These are phyloP conservation scores for Apeira syringaria DNA, from an alignment of 2,888 invertebrate species.

Conservation along the genomic window DNA sequence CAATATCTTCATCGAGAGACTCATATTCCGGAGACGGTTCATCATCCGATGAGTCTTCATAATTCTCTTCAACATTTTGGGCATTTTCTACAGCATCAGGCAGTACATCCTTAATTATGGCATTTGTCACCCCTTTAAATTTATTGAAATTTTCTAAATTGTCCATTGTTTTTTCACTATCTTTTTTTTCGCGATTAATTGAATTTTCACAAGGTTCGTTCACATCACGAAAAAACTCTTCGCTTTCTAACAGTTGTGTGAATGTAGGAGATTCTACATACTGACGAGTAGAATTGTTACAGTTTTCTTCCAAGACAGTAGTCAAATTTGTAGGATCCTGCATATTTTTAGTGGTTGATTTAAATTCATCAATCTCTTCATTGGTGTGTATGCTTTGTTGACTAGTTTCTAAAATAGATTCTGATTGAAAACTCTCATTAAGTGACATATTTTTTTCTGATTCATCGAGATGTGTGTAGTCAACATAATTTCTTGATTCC, in stretches of 20 bases:
- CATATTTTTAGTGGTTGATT: constrained; percentile 1
- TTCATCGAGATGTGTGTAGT: too few species aligned
- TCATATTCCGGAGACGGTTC: constrained; percentile 36
- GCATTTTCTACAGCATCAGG: not conserved
- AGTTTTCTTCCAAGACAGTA: not conserved
- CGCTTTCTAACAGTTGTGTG: constrained; percentile 17
- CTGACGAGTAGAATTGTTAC: constrained; percentile 2
- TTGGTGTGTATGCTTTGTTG: not conserved
- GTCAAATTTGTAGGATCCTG: not conserved
- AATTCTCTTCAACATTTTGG: not conserved
- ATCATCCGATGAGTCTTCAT: constrained; percentile 30
- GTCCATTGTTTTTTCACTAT: not conserved
- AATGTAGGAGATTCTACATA: constrained; percentile 20
- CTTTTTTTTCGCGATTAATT: not conserved
- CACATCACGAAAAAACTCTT: constrained; percentile 20
- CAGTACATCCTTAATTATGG: not conserved
- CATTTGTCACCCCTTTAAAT: not conserved
- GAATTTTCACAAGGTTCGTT: constrained; percentile 1
- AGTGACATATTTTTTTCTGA: not conserved
- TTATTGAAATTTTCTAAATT: not conserved
- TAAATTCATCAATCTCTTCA: not conserved
- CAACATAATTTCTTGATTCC: too few species aligned
- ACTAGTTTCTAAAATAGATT: constrained; percentile 9
- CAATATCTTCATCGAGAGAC: constrained; percentile 30
- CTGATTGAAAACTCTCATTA: constrained; percentile 1